A percentile compares a stretch with the other conserved stretches of the same genome.
Evolutionary conservation across 2,888 invertebrate genomes (phyloP).

Genomic region (Nysson spinosus): DNA sequence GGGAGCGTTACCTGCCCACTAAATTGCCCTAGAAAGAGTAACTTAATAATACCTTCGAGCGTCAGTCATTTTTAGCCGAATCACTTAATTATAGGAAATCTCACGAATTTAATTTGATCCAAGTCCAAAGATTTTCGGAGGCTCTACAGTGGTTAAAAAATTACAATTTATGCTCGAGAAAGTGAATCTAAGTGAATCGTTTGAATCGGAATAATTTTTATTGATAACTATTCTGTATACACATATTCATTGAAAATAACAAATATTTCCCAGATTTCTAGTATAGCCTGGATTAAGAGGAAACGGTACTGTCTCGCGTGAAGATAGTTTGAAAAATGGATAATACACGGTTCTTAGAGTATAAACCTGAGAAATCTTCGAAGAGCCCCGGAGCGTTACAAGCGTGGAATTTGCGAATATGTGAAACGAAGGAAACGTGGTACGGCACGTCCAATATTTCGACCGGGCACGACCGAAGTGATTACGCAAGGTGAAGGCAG

Average conservation of each 20-base stretch:
- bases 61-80: slow-evolving; percentile 37
- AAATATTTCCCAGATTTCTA: slow-evolving; percentile 25
- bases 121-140: no score
- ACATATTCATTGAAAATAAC: slow-evolving; percentile 26
- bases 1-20: background rate
- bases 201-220: no score
- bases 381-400: slow-evolving; percentile 40
- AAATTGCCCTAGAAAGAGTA: background rate
- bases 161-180: no score
- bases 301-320: slow-evolving; percentile 50
- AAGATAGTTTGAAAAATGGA: slow-evolving; percentile 49
- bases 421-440: slow-evolving; percentile 10
- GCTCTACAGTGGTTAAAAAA: no score
- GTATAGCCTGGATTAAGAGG: slow-evolving; percentile 38
- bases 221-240: no score
- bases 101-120: slow-evolving; percentile 41
- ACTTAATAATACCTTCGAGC: slow-evolving; percentile 42
- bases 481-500: slow-evolving; percentile 59
- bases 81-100: slow-evolving; percentile 55
- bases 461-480: slow-evolving; percentile 44
- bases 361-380: slow-evolving; percentile 43
- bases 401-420: slow-evolving; percentile 54
- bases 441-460: slow-evolving; percentile 45
- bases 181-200: no score
- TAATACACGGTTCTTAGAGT: slow-evolving; percentile 52